Percentiles rank a stretch among this genome's conserved stretches.
Conservation (phyloP, 2,113 vertebrate genomes). For the Phoxinus phoxinus region DNA sequence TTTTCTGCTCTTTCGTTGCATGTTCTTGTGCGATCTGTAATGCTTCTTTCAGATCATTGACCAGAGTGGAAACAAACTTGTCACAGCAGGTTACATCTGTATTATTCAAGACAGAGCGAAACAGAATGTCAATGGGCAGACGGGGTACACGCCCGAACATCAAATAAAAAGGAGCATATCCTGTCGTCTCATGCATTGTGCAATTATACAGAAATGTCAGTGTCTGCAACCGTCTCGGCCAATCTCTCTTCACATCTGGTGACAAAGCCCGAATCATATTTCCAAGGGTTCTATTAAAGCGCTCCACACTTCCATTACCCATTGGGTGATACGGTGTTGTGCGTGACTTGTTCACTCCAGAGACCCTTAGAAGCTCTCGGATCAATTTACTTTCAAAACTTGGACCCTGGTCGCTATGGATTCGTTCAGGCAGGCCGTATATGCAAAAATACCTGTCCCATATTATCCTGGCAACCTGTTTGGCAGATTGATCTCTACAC, state of each 20-base stretch:
- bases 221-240: background rate
- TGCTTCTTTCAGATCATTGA: background rate
- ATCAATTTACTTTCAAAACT: background rate
- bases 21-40: background rate
- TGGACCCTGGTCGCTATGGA: too few species aligned
- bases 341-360: background rate
- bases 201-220: background rate
- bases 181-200: background rate
- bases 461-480: background rate
- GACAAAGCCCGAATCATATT: background rate
- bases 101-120: background rate
- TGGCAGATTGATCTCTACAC: background rate
- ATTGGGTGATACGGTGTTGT: background rate
- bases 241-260: background rate
- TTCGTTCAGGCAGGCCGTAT: background rate
- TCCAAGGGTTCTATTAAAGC: conserved; percentile 8
- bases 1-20: too few species aligned
- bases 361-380: background rate
- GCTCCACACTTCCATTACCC: background rate
- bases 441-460: conserved; percentile 15
- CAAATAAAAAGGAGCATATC: background rate
- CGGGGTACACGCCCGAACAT: background rate
- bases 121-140: background rate
- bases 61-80: background rate
- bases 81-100: background rate